Conservation (phyloP, 2,113 vertebrate species). For the Phalacrocorax carbo region DNA sequence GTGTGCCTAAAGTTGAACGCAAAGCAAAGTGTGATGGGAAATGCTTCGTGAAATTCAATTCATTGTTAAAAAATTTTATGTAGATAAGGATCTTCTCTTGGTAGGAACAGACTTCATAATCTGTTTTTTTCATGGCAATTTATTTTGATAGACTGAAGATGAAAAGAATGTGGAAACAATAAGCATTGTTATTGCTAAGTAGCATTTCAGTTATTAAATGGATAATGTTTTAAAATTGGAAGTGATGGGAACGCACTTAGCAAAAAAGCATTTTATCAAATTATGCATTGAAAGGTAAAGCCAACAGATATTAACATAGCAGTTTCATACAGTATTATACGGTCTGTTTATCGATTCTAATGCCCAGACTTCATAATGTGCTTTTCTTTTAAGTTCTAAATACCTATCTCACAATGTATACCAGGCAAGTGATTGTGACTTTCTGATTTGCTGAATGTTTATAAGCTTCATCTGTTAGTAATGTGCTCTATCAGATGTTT, state of each 20-base stretch:
- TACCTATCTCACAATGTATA: neutral
- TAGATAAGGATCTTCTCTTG: neutral
- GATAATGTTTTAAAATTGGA: neutral
- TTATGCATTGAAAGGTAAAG: neutral
- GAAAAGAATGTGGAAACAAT: constrained; percentile 10
- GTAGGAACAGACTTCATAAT: neutral
- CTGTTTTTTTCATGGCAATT: neutral
- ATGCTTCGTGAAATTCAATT: neutral
- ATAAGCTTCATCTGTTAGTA: neutral
- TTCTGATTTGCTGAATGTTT: neutral
- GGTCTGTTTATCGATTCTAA: neutral
- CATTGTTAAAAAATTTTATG: neutral
- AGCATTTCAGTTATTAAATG: neutral
- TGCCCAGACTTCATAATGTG: neutral
- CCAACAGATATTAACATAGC: neutral
- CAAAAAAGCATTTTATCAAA: neutral
- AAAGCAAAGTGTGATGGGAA: neutral
- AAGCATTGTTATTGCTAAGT: neutral
- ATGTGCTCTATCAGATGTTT: neutral
- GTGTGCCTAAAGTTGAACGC: neutral
- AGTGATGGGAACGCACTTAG: neutral
- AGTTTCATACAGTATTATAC: neutral
- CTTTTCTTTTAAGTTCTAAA: neutral
- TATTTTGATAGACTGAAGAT: neutral
- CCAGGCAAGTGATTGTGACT: neutral